Percentiles rank a stretch among this genome's conserved stretches.
phyloP scores from a whole-genome alignment of 2,113 vertebrate genomes.

The Halcyon malimbica region DNA sequence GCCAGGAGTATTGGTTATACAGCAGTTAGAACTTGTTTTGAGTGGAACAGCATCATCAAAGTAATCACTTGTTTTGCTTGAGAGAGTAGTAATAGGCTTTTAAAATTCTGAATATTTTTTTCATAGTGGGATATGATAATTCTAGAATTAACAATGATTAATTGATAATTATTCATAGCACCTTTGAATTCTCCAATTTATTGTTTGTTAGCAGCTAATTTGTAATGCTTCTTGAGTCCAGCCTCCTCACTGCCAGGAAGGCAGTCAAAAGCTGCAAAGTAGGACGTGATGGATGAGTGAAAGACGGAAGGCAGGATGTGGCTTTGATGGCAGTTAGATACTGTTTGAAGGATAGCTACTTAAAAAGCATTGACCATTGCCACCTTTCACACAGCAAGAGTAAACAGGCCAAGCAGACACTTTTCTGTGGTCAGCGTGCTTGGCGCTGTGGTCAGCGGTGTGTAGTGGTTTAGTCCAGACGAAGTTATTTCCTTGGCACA shows the following conservation, averaged over 20 bases:
- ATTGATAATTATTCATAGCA: not conserved
- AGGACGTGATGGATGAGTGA: not conserved
- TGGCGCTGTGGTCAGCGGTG: not conserved
- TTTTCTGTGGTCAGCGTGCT: not conserved
- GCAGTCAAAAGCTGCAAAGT: not conserved
- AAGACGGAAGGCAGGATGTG: not conserved
- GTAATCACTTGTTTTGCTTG: not conserved
- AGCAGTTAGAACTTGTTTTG: not conserved
- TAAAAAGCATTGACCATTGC: not conserved
- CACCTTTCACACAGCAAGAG: not conserved
- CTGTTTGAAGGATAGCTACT: not conserved
- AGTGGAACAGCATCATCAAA: not conserved
- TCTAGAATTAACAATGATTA: not conserved
- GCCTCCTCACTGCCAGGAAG: not conserved
- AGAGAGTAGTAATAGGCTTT: not conserved
- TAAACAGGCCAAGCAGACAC: not conserved
- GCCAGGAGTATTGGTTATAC: not conserved
- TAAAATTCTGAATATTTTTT: not conserved
- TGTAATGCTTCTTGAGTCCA: not conserved
- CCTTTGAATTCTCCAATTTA: not conserved
- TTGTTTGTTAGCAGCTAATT: not conserved
- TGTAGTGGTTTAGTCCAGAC: not conserved
- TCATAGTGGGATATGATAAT: not conserved
- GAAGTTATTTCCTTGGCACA: fast-evolving
- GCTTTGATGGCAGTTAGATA: not conserved